Evolutionary conservation across 1,140 invertebrate species (phyloP), one percentile per base, ranked within the genome.

Genomic region (Tetramorium simillimum): DNA sequence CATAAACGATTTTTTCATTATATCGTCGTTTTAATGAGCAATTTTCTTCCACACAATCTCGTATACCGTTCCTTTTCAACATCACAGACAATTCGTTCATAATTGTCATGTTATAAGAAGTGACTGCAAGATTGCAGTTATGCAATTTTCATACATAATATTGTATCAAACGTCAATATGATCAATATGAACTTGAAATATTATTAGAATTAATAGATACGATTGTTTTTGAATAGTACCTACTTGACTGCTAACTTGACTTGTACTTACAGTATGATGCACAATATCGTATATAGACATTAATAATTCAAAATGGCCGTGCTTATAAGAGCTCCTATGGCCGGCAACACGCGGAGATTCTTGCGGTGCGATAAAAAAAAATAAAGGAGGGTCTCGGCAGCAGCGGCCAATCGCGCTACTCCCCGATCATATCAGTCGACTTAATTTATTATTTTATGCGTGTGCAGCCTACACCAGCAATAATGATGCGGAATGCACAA

Each of bases 221-320:
- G 3, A 53, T 56, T 49, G 16, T 56, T 81, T 33, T 43, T n/a
- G 2, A 56, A 18, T 24, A 10, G 9, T 37, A n/a, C 28, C 33
- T 51, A 43, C 21, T 53, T 24, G 37, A 28, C 14, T 51, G 43
- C 33, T n/a, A 67, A 67, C n/a, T 53, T 69, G 33, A 72, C 24
- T 56, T 4, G 10, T 56, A 33, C 21, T 56, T 81, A 72, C n/a
- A 56, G 56, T 72, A 28, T 6, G 5, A 81, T 81, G 65, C 49
- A 70, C 21, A 58, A 40, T 7, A 82, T 77, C 88, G 69, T 43
- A 46, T 28, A 58, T 67, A 63, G 53, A 33, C 73, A 90, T 89
- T 92, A 92, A 91, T 91, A 91, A 92, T 93, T 93, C 92, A 93
- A 93, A 90, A 93, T 93, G 92, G 92, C 91, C 86, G 91, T 73